These are phyloP conservation scores for Prunella himalayana DNA, from an alignment of 2,113 vertebrate genomes.

Conservation along the genomic window DNA sequence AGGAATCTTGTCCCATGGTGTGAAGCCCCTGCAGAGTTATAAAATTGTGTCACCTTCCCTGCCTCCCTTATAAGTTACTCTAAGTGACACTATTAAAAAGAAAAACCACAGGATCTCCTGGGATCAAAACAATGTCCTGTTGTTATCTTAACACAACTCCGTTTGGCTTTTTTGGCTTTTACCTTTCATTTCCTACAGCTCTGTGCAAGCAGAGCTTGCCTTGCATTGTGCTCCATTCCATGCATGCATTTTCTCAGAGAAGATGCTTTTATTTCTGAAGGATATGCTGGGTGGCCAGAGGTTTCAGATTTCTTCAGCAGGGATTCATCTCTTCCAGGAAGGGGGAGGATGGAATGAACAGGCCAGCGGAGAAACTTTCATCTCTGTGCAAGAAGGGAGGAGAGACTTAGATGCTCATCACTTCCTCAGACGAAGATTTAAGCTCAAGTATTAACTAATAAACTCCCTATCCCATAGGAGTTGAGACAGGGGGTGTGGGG, in stretches of 20 bases:
- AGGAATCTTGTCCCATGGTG: constrained; percentile 70
- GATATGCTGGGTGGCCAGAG: constrained; percentile 30
- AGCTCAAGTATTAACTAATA: constrained; percentile 27
- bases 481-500: background rate
- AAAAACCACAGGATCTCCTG: constrained; percentile 42
- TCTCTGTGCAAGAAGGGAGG: background rate
- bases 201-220: background rate
- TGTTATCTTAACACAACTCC: constrained; percentile 37
- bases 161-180: constrained; percentile 24
- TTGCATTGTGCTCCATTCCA: constrained; percentile 32
- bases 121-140: constrained; percentile 53
- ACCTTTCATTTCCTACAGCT: constrained; percentile 21
- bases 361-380: background rate
- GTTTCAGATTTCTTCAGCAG: constrained; percentile 37
- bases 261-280: constrained; percentile 31
- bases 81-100: constrained; percentile 53
- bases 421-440: background rate
- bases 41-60: constrained; percentile 64
- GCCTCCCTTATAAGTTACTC: constrained; percentile 55
- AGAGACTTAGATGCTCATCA: constrained; percentile 19
- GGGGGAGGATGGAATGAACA: background rate
- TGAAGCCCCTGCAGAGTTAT: constrained; percentile 64
- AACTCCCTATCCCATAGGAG: background rate
- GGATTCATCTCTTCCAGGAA: constrained; percentile 9
- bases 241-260: constrained; percentile 27